A percentile compares a stretch with the other conserved stretches of the same genome.
Conservation (phyloP, 1,140 invertebrate genomes). For the Drosophila busckii region DNA sequence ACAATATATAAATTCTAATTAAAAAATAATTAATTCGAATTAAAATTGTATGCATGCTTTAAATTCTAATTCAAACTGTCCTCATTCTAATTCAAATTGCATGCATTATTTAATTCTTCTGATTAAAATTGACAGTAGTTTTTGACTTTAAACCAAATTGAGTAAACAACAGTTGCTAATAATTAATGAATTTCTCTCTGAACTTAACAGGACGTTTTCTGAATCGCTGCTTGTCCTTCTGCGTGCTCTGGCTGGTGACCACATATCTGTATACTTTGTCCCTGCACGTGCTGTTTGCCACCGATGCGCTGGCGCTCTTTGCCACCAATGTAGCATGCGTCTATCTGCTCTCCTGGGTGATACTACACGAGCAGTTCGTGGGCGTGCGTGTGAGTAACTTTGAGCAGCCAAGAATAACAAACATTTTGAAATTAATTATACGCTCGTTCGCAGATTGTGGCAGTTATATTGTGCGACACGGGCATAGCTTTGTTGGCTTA, state of each 20-base stretch:
- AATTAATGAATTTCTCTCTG: neutral
- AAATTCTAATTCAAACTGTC: too few species aligned
- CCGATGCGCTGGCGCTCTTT: constrained; percentile 94
- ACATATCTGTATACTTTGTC: constrained; percentile 95
- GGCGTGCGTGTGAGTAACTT: constrained; percentile 92
- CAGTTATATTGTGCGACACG: constrained; percentile 95
- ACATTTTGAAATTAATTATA: neutral
- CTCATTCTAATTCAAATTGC: too few species aligned
- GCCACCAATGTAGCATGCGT: constrained; percentile 95
- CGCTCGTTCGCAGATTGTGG: constrained; percentile 90
- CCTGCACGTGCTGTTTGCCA: constrained; percentile 90
- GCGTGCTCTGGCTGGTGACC: constrained; percentile 93
- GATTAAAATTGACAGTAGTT: too few species aligned
- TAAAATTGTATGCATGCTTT: too few species aligned
- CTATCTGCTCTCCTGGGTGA: constrained; percentile 96
- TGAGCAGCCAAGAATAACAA: too few species aligned
- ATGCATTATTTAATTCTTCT: too few species aligned
- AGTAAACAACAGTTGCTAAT: neutral
- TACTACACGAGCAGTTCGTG: constrained; percentile 97
- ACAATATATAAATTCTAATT: too few species aligned
- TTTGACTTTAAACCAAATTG: too few species aligned
- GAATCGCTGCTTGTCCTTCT: constrained; percentile 91
- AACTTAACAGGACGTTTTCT: constrained; percentile 86
- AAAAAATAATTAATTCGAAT: too few species aligned
- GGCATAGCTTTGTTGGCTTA: constrained; percentile 95